Conservation (phyloP, 2,888 invertebrate species). For the Harpalus rufipes region DNA sequence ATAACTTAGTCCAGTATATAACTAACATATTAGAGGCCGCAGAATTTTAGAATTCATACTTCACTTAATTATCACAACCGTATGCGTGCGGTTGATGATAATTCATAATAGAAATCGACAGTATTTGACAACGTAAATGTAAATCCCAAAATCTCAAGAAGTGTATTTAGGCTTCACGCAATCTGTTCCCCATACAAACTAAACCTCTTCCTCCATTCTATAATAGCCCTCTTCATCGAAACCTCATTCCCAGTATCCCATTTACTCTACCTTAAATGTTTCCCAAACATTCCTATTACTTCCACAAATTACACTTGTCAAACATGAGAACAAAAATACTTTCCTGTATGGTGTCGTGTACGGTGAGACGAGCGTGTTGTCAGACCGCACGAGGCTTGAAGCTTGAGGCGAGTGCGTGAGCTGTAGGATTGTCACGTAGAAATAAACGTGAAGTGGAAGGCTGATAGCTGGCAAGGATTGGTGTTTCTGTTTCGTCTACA, state of each 20-base stretch:
- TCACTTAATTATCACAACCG: too few species aligned
- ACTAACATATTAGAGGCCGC: too few species aligned
- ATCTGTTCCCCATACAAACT: too few species aligned
- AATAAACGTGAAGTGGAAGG: slow-evolving; percentile 45
- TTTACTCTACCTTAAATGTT: slow-evolving; percentile 5
- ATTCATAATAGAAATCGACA: too few species aligned
- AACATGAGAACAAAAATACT: slow-evolving; percentile 33
- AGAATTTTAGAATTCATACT: too few species aligned
- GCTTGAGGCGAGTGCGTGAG: slow-evolving; percentile 12
- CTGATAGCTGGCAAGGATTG: neutral
- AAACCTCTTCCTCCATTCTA: neutral
- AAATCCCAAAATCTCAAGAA: too few species aligned
- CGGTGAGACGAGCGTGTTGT: neutral
- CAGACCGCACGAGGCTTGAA: too few species aligned
- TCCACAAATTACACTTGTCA: slow-evolving; percentile 32
- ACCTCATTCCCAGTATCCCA: neutral
- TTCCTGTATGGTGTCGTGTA: neutral
- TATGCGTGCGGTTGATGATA: too few species aligned
- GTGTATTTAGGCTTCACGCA: too few species aligned
- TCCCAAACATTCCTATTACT: slow-evolving; percentile 20
- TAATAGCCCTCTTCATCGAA: slow-evolving; percentile 1
- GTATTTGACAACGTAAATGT: too few species aligned
- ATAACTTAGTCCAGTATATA: too few species aligned
- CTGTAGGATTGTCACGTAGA: slow-evolving; percentile 48
- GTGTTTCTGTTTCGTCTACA: neutral